Conservation (phyloP, 2,888 invertebrate genomes). For the Aphidius colemani region DNA sequence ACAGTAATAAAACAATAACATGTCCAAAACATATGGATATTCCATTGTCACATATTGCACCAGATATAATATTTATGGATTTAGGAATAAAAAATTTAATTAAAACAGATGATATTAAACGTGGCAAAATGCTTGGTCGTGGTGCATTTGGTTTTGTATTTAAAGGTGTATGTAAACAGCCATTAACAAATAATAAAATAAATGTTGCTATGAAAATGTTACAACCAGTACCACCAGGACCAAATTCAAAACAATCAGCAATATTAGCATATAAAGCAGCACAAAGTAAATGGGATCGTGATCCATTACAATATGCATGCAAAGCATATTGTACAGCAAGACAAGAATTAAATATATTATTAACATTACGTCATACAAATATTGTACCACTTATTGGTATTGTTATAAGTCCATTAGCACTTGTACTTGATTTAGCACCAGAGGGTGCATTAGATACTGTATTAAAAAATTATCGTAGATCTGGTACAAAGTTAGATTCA, state of each 20-base stretch:
- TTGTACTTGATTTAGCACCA: slow-evolving; percentile 90
- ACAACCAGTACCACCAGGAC: slow-evolving; percentile 89
- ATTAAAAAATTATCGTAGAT: slow-evolving; percentile 82
- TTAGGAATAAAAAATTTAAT: slow-evolving; percentile 82
- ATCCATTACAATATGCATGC: slow-evolving; percentile 89
- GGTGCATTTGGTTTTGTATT: slow-evolving; percentile 99
- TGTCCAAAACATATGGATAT: slow-evolving; percentile 83
- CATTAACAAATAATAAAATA: slow-evolving; percentile 64
- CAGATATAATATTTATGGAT: slow-evolving; percentile 92
- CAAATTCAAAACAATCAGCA: slow-evolving; percentile 70
- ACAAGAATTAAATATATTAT: slow-evolving; percentile 88
- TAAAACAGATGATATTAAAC: slow-evolving; percentile 78
- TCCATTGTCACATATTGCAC: slow-evolving; percentile 80
- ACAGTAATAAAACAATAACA: slow-evolving; percentile 71
- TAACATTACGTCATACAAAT: slow-evolving; percentile 84
- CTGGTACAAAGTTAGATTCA: slow-evolving; percentile 80
- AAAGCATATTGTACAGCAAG: slow-evolving; percentile 96
- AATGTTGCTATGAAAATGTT: slow-evolving; percentile 94
- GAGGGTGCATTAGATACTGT: slow-evolving; percentile 86
- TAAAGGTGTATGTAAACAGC: slow-evolving; percentile 72
- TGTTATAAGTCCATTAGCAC: slow-evolving; percentile 84
- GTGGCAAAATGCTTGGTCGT: slow-evolving; percentile 81
- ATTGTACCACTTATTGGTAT: slow-evolving; percentile 92
- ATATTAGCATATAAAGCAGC: slow-evolving; percentile 67
- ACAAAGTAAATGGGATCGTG: slow-evolving; percentile 89